Conservation (phyloP, 2,113 vertebrate genomes). For the Rhinoderma darwinii region DNA sequence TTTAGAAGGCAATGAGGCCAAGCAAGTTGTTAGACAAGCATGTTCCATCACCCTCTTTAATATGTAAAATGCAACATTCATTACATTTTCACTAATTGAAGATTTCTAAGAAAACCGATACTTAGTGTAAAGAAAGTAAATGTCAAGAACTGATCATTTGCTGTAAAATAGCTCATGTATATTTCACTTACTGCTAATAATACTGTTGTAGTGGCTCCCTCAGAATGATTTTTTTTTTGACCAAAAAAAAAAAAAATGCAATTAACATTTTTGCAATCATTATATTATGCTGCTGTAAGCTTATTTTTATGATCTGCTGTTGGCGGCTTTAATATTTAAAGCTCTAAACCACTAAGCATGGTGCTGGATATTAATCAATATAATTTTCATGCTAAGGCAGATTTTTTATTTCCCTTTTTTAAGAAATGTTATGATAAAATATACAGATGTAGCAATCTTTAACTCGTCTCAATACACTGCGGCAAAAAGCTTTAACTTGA, state of each 20-base stretch:
- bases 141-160: conserved; percentile 61
- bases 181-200: conserved; percentile 57
- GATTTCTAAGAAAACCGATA: conserved; percentile 53
- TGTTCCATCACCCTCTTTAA: conserved; percentile 46
- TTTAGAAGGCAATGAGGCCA: conserved; percentile 51
- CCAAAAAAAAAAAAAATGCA: conserved; percentile 62
- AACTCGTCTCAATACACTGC: too few species aligned
- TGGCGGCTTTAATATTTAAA: conserved; percentile 59
- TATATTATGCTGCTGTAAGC: conserved; percentile 50
- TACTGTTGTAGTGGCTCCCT: conserved; percentile 39
- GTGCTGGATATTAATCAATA: conserved; percentile 55
- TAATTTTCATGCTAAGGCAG: conserved; percentile 14
- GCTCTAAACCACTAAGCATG: conserved; percentile 37
- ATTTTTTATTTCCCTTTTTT: neutral
- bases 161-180: conserved; percentile 45
- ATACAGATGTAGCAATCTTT: too few species aligned
- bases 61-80: conserved; percentile 60
- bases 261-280: conserved; percentile 64
- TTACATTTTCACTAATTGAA: conserved; percentile 60
- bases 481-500: too few species aligned
- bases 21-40: conserved; percentile 42
- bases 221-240: conserved; percentile 31
- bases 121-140: conserved; percentile 12
- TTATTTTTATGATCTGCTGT: conserved; percentile 63
- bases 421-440: too few species aligned